A percentile compares a stretch with the other conserved stretches of the same genome.
Conservation (phyloP, 2,797 vertebrate species). For the Hypotaenidia okinawae region DNA sequence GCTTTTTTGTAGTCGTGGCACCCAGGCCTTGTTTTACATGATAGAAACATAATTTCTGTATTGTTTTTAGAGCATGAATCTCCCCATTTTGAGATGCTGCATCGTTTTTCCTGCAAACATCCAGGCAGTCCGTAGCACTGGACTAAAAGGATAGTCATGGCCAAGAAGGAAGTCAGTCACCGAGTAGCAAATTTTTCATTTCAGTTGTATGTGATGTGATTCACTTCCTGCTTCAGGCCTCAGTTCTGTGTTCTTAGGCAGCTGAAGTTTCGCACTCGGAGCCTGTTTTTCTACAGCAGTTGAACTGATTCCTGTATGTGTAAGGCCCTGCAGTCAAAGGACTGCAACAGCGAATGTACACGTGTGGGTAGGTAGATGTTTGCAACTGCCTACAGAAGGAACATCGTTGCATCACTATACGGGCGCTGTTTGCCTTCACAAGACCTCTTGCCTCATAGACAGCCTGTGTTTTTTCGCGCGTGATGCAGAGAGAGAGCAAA, state of each 20-base stretch:
- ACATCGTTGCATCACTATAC: neutral
- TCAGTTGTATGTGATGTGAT: neutral
- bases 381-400: neutral
- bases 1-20: neutral
- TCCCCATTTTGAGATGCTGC: neutral
- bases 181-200: neutral
- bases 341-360: neutral
- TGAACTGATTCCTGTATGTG: neutral
- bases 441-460: neutral
- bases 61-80: neutral
- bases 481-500: neutral
- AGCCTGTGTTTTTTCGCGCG: neutral
- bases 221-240: slow-evolving; percentile 30
- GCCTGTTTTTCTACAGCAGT: neutral
- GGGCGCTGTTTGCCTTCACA: neutral
- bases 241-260: neutral
- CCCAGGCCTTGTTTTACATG: neutral
- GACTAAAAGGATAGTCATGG: neutral
- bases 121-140: neutral
- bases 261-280: neutral
- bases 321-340: neutral
- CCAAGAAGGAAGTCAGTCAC: neutral
- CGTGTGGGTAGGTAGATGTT: neutral
- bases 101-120: neutral
- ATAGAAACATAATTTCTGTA: neutral